Percentiles rank a stretch among this genome's conserved stretches.
Evolutionary conservation across 1,140 invertebrate genomes (phyloP).

Genomic region (Nymphalis io): DNA sequence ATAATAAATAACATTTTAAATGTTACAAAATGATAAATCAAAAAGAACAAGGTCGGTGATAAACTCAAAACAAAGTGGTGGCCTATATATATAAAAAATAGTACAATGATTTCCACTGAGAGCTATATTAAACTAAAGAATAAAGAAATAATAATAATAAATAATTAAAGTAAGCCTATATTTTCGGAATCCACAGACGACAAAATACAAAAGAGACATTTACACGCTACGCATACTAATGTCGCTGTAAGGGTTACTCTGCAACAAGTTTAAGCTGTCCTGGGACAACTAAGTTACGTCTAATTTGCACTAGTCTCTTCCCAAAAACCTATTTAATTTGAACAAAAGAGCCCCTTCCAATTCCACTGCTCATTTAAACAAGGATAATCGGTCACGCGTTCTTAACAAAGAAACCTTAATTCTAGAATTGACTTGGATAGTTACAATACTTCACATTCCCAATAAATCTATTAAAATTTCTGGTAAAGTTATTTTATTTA

Average conservation of each 20-base stretch:
- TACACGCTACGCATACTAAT: conserved; percentile 10
- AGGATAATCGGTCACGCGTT: conserved; percentile 49
- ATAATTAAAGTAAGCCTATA: neutral
- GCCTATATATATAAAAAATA: too few species aligned
- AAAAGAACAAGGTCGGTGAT: too few species aligned
- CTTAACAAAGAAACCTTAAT: conserved; percentile 22
- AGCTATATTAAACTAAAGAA: too few species aligned
- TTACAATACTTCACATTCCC: neutral
- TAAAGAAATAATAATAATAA: too few species aligned
- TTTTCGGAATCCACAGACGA: neutral
- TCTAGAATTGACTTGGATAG: neutral
- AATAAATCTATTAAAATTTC: neutral
- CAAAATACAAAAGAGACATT: conserved; percentile 4
- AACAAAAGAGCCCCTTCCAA: conserved; percentile 54
- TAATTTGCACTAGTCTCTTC: conserved; percentile 26
- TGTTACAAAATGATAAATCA: too few species aligned
- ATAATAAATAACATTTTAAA: too few species aligned
- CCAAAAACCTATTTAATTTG: conserved; percentile 57
- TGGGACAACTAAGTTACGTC: conserved; percentile 21
- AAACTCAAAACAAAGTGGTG: too few species aligned
- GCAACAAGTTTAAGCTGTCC: conserved; percentile 20
- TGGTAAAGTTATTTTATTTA: too few species aligned
- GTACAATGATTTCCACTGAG: too few species aligned
- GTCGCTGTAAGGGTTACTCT: conserved; percentile 12
- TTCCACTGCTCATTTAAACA: conserved; percentile 59